Conservation (phyloP, 23 tunicate genomes). For the Styela clava region DNA sequence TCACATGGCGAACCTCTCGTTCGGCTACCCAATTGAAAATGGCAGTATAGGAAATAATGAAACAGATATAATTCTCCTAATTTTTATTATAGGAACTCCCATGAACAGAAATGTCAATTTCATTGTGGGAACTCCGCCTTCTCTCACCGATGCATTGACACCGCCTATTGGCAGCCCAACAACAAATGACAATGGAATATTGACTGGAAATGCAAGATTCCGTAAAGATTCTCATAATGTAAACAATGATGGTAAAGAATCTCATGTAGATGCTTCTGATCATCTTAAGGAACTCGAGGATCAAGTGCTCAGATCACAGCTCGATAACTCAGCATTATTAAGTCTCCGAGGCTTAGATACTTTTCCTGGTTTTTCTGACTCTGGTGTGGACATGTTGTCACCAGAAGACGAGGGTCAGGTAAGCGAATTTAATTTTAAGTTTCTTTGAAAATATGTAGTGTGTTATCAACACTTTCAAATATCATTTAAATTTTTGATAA, state of each 20-base stretch:
- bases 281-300: not conserved
- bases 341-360: not conserved
- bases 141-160: not conserved
- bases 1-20: no score
- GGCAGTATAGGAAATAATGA: no score
- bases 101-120: not conserved
- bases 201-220: not conserved
- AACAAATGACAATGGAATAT: not conserved
- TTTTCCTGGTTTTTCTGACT: not conserved
- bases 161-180: not conserved
- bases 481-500: no score
- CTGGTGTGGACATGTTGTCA: conserved; percentile 14
- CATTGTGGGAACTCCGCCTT: conserved; percentile 7
- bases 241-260: not conserved
- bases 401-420: conserved; percentile 8
- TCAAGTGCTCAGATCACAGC: not conserved
- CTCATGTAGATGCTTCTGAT: conserved; percentile 4
- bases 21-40: no score
- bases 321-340: not conserved
- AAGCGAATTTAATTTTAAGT: not conserved
- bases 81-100: not conserved
- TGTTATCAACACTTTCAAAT: no score
- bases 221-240: not conserved
- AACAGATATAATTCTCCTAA: no score
- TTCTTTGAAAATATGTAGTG: no score